Base-by-base conservation (phyloP, 2,113 vertebrate genomes). In the Forbesichthys agassizii region DNA sequence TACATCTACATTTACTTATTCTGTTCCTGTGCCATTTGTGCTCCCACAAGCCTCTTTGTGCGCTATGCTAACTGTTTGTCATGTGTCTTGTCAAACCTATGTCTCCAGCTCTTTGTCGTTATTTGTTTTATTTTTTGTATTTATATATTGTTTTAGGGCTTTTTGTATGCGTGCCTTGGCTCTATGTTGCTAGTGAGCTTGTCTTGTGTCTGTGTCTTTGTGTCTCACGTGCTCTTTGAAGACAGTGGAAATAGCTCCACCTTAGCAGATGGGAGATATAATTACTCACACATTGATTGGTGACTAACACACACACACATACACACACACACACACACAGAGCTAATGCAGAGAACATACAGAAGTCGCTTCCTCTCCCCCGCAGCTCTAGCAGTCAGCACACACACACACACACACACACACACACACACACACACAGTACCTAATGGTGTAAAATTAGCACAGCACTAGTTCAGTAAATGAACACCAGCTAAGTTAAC, bases 151-250 rank as follows among this genome's bases (percentile, higher is more conserved):
- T 27, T 27, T 27, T 27, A 27, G 27, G 27, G 27, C 2, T 77
- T 68, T 68, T n/a, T 27, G 77, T 69, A 67, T 56, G 48, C 20
- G 52, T 77, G 68, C 81, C 62, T 74, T 72, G 57, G 48, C 73
- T 75, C 55, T 72, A 58, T 86, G 77, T 74, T 4, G 16, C 84
- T 27, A 3, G 12, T 80, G 75, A 79, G 71, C 51, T 80, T 75
- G 71, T 70, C 74, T 74, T 64, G 73, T 86, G 71, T 79, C 27
- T 86, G 83, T 69, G 49, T 84, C 72, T 86, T 64, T 78, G 75
- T 84, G 75, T 73, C 5, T 56, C 20, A 61, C 73, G 71, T 60
- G 42, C 51, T 69, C 63, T 76, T 76, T 83, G 60, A 84, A 74
- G 67, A 71, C 69, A 48, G 59, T 71, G 54, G 48, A 72, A 64